Percentiles rank a stretch among this genome's conserved stretches.
Conservation (phyloP, 2,888 invertebrate genomes). For the Campopleginae sp. region DNA sequence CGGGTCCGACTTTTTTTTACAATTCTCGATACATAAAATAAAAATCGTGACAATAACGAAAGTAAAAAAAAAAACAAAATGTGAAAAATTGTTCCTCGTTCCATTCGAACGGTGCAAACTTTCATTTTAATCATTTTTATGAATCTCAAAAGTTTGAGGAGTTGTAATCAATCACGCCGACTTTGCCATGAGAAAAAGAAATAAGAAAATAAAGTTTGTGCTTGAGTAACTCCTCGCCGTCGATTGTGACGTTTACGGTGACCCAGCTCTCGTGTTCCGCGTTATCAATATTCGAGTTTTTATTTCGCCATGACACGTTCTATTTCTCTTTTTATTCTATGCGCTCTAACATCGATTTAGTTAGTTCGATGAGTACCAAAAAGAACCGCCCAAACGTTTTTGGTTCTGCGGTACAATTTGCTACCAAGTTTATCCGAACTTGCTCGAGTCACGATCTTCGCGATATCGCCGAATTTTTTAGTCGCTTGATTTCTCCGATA, state of each 20-base stretch:
- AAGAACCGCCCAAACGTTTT: not conserved
- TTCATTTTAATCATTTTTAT: not conserved
- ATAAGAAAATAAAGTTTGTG: not conserved
- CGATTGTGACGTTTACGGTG: not conserved
- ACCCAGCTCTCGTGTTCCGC: constrained; percentile 30
- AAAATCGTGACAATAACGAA: no score
- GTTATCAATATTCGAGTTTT: constrained; percentile 38
- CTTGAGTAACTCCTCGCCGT: not conserved
- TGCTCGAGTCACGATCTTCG: not conserved
- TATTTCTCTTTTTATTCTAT: not conserved
- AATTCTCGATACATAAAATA: no score
- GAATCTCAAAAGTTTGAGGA: not conserved
- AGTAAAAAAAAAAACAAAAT: not conserved
- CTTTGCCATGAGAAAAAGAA: not conserved
- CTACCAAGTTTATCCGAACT: not conserved
- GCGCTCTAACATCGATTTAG: constrained; percentile 33
- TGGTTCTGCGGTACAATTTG: not conserved
- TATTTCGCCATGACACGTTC: constrained; percentile 37
- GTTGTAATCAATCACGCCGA: not conserved
- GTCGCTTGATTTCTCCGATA: no score
- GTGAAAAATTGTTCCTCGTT: not conserved
- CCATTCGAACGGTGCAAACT: not conserved
- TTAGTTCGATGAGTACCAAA: not conserved
- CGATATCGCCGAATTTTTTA: not conserved
- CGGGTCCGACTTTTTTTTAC: no score